phyloP scores from a whole-genome alignment of 1,140 invertebrate genomes.

The Pachypsylla venusta region DNA sequence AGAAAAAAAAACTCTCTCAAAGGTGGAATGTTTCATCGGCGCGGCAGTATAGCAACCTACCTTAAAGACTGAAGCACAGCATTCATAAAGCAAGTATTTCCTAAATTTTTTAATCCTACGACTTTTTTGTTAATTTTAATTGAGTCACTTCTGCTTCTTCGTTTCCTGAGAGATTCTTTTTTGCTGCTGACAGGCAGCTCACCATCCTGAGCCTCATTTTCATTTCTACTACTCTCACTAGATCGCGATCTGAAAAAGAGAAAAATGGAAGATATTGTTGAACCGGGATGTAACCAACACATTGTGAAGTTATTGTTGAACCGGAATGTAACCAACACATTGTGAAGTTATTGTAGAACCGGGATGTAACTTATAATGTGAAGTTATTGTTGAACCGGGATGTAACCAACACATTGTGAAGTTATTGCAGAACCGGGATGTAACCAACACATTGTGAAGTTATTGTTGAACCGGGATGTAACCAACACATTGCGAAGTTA shows the following conservation, averaged over 20 bases:
- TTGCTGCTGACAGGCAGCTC: not conserved
- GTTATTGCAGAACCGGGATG: no score
- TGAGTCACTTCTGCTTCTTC: slow-evolving; percentile 1
- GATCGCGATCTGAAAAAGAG: not conserved
- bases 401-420: no score
- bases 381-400: no score
- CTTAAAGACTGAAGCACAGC: slow-evolving; percentile 69
- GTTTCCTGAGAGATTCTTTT: slow-evolving; percentile 10
- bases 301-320: not conserved
- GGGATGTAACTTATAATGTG: no score
- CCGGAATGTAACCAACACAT: no score
- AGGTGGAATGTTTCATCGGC: not conserved
- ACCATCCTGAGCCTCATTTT: not conserved
- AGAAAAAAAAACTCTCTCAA: not conserved
- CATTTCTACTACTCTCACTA: not conserved
- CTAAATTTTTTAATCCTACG: slow-evolving; percentile 65
- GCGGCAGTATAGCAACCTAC: slow-evolving; percentile 26
- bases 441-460: no score
- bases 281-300: not conserved
- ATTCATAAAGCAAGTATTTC: slow-evolving; percentile 84
- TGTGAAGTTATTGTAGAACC: no score
- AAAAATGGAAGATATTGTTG: not conserved
- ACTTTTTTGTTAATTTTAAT: slow-evolving; percentile 46
- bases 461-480: no score
- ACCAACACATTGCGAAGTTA: no score